Evolutionary conservation across 2,888 invertebrate genomes (phyloP).

Genomic region (Biston betularia): DNA sequence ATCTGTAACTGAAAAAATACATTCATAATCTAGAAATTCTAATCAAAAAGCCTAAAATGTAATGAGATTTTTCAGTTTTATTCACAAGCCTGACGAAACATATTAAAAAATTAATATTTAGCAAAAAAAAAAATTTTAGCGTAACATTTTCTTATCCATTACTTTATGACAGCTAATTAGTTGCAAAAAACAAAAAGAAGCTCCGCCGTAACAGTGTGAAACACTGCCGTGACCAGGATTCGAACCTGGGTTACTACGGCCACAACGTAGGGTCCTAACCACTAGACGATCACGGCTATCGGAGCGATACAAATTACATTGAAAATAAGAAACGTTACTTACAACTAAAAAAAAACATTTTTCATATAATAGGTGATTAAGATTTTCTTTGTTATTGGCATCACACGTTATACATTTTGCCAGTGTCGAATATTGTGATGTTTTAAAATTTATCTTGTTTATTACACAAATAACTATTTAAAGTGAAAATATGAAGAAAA

Average conservation of each 20-base stretch:
- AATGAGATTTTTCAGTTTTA: no score
- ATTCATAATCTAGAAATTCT: no score
- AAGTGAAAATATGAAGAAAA: no score
- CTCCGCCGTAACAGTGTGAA: constrained; percentile 72
- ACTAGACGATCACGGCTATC: constrained; percentile 88
- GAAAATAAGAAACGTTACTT: constrained; percentile 35
- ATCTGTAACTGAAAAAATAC: no score
- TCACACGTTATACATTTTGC: no score
- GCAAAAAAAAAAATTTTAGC: not conserved
- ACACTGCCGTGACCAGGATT: constrained; percentile 76
- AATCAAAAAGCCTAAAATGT: no score
- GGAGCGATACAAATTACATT: not conserved
- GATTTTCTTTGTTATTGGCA: no score
- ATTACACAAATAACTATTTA: no score
- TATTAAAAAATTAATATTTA: not conserved
- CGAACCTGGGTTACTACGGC: constrained; percentile 92
- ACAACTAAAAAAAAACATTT: not conserved
- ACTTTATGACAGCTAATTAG: constrained; percentile 14
- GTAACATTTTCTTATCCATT: not conserved
- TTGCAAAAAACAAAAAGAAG: constrained; percentile 44
- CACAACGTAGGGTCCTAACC: constrained; percentile 92
- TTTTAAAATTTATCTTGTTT: no score
- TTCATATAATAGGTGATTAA: no score
- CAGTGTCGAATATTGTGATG: no score
- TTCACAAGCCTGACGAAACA: no score